Percentiles rank a stretch among this genome's conserved stretches.
Evolutionary conservation across 2,797 vertebrate species (phyloP).

Genomic region (Alcedo quadribrachys): DNA sequence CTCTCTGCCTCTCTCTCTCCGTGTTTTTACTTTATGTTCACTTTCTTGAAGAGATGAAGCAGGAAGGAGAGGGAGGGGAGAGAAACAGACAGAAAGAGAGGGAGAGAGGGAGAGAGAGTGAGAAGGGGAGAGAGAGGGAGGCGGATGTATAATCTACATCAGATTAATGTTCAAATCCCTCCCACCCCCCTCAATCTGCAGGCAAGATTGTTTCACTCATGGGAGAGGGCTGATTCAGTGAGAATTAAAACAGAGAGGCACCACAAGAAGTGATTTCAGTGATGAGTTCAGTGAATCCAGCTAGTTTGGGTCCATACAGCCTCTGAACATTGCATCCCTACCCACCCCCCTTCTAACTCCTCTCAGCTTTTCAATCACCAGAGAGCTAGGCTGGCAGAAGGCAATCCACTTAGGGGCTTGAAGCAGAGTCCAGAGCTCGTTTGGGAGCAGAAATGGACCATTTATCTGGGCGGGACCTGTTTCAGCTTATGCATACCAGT

Average conservation of each 20-base stretch:
- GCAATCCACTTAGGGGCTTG: slow-evolving; percentile 68
- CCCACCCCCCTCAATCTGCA: slow-evolving; percentile 82
- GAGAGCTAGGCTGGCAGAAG: slow-evolving; percentile 7
- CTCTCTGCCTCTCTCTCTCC: slow-evolving; percentile 74
- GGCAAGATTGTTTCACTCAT: slow-evolving; percentile 73
- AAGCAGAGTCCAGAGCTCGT: not conserved
- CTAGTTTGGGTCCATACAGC: slow-evolving; percentile 68
- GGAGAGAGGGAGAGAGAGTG: slow-evolving; percentile 56
- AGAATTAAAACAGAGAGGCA: slow-evolving; percentile 84
- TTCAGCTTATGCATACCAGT: slow-evolving; percentile 7
- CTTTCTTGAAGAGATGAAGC: slow-evolving; percentile 79
- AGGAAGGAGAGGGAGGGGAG: slow-evolving; percentile 69
- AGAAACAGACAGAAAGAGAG: slow-evolving; percentile 65
- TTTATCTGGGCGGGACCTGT: slow-evolving; percentile 26
- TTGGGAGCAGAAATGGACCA: slow-evolving; percentile 13
- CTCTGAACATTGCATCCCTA: slow-evolving; percentile 34
- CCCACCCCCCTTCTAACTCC: slow-evolving; percentile 27
- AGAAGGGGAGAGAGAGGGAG: slow-evolving; percentile 69
- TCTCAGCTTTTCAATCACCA: slow-evolving; percentile 44
- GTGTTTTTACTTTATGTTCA: slow-evolving; percentile 77
- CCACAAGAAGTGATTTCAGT: slow-evolving; percentile 65
- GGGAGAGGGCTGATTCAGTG: slow-evolving; percentile 79
- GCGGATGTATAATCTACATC: slow-evolving; percentile 72
- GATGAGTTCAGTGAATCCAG: slow-evolving; percentile 72
- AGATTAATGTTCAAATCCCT: slow-evolving; percentile 76